These are phyloP conservation scores for Phaetusa simplex DNA, from an alignment of 2,113 vertebrate genomes.

Conservation along the genomic window DNA sequence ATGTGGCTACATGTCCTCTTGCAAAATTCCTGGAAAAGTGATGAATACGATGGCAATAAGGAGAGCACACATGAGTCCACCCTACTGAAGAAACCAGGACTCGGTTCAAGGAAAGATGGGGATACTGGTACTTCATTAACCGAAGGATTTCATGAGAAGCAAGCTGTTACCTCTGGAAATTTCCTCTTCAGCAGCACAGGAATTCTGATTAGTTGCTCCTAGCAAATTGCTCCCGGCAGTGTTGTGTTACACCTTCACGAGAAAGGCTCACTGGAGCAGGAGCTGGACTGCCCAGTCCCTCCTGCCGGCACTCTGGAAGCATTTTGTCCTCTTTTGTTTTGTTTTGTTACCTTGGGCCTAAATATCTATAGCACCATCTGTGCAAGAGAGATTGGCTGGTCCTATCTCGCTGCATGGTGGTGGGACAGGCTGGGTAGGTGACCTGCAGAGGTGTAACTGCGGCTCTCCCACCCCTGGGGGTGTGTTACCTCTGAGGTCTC, in stretches of 20 bases:
- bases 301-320: neutral
- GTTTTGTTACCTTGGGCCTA: neutral
- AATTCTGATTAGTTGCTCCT: neutral
- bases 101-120: neutral
- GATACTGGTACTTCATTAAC: neutral
- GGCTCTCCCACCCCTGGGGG: neutral
- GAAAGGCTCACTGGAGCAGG: neutral
- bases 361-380: neutral
- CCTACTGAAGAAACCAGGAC: neutral
- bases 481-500: neutral
- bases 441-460: neutral
- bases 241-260: neutral
- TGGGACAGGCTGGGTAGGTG: accelerated
- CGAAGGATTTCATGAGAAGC: neutral
- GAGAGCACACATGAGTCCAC: neutral
- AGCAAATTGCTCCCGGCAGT: accelerated
- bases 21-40: neutral
- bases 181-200: neutral
- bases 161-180: neutral
- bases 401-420: accelerated
- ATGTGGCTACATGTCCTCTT: neutral
- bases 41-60: neutral
- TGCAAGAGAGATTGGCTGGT: neutral
- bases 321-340: neutral
- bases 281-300: neutral